These are phyloP conservation scores for Beris chalybata DNA, from an alignment of 2,888 invertebrate genomes.

Conservation along the genomic window DNA sequence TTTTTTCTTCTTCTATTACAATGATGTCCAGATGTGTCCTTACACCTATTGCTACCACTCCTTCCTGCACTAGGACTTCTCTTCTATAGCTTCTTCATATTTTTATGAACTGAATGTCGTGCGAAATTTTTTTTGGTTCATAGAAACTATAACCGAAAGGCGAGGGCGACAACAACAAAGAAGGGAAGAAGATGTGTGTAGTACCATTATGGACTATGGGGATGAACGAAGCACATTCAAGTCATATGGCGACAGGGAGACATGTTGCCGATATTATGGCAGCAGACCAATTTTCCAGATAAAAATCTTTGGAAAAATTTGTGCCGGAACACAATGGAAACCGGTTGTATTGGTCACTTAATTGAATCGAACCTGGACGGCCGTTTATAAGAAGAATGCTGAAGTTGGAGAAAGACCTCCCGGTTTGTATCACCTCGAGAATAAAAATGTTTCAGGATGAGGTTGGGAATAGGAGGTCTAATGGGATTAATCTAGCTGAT, in stretches of 20 bases:
- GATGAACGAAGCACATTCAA: slow-evolving; percentile 17
- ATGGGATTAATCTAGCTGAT: too few relatives aligned
- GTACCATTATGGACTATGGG: slow-evolving; percentile 2
- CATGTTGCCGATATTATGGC: slow-evolving; percentile 32
- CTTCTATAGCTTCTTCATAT: slow-evolving; percentile 21
- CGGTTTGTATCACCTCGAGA: too few relatives aligned
- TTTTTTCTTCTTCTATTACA: too few relatives aligned
- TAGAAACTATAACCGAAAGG: slow-evolving; percentile 9
- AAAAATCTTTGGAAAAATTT: slow-evolving; percentile 27
- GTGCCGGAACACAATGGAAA: slow-evolving; percentile 24
- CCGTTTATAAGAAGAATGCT: background rate
- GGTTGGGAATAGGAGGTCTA: too few relatives aligned
- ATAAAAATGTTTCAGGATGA: too few relatives aligned
- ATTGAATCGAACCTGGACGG: slow-evolving; percentile 32
- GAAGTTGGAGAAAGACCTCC: too few relatives aligned
- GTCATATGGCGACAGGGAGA: slow-evolving; percentile 33
- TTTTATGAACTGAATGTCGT: slow-evolving; percentile 35
- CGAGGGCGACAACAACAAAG: background rate
- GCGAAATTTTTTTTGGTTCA: slow-evolving; percentile 32
- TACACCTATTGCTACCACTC: too few relatives aligned
- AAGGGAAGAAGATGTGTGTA: background rate
- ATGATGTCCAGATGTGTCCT: too few relatives aligned
- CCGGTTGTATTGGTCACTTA: slow-evolving; percentile 32
- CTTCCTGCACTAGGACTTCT: too few relatives aligned
- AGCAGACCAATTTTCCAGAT: slow-evolving; percentile 30